Evolutionary conservation across 2,888 invertebrate species (phyloP), one percentile per base, ranked within the genome.

Genomic region (Oxycera nigricornis): DNA sequence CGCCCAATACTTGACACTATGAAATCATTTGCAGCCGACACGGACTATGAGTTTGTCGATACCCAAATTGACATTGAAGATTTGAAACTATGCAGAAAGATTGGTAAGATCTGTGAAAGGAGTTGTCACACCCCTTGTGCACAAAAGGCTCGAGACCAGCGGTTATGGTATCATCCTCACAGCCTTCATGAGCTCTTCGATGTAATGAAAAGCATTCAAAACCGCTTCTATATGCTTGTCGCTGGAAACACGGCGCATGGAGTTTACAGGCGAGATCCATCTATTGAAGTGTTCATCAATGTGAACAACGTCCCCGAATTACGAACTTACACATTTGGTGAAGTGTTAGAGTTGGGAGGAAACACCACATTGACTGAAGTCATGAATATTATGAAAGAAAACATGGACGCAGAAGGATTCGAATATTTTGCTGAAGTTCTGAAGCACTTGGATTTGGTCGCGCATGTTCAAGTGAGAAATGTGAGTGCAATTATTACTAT

Each of bases 1-100:
- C 87, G 93, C 2, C 89, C 93, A 0, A 94, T 94, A 75, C 86
- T 92, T 61, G 93, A 94, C 80, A 90, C 93, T 1, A 92, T 94
- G 83, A 94, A 94, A 83, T 88, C 90, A 1, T 89, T 91, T 77
- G 89, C 91, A 0, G 83, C 80, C 1, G 89, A 90, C 77, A 87
- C 87, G 0, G 85, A 87, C 3, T 59, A 61, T 31, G 74, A 73
- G 39, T 59, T 73, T n/a, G 28, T 75, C n/a, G 70, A 76, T 2
- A 11, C n/a, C 20, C 73, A 65, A 41, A 6, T 72, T 17, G 76
- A 76, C 41, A 76, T 76, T 52, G 76, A 79, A 84, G 85, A 85
- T 57, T 57, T 83, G 11, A 82, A 77, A 80, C 81, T 35, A 68
- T 82, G 2, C 39, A 81, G 81, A 24, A 83, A 78, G 73, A 81